phyloP scores from a whole-genome alignment of 2,797 vertebrate genomes.

The Hydrolagus colliei region DNA sequence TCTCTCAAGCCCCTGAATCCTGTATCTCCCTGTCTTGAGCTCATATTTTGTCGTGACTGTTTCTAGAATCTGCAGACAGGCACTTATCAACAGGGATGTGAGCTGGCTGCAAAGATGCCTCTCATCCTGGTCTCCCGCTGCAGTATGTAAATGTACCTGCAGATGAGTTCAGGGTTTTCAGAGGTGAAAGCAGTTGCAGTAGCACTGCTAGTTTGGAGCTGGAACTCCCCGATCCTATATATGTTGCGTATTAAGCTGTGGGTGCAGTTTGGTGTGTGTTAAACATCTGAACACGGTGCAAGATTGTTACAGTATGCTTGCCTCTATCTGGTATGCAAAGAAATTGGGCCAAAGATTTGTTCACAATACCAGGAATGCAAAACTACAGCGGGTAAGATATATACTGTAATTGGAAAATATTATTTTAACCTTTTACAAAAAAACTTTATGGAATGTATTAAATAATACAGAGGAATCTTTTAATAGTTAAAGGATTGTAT shows the following conservation, averaged over 20 bases:
- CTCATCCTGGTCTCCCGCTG: constrained; percentile 55
- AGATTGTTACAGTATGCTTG: constrained; percentile 70
- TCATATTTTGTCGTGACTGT: constrained; percentile 54
- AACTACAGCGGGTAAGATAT: constrained; percentile 76
- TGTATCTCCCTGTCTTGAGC: constrained; percentile 44
- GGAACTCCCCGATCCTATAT: constrained; percentile 39
- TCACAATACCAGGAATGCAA: constrained; percentile 85
- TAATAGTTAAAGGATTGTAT: background rate
- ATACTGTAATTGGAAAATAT: background rate
- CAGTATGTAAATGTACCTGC: constrained; percentile 71
- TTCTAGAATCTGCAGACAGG: constrained; percentile 58
- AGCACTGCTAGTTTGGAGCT: constrained; percentile 46
- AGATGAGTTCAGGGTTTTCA: constrained; percentile 48
- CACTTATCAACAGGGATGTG: constrained; percentile 62
- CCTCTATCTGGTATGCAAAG: constrained; percentile 95
- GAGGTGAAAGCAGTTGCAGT: constrained; percentile 47
- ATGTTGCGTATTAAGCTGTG: constrained; percentile 40
- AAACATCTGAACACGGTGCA: constrained; percentile 49
- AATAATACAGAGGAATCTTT: background rate
- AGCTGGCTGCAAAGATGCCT: constrained; percentile 59
- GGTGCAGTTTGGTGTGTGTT: constrained; percentile 53
- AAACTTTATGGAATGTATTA: background rate
- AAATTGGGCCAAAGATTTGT: constrained; percentile 92
- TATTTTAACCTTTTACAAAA: background rate
- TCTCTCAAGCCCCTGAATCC: background rate